phyloP scores from a whole-genome alignment of 1,140 invertebrate species.

The Pseudomyrmex concolor region DNA sequence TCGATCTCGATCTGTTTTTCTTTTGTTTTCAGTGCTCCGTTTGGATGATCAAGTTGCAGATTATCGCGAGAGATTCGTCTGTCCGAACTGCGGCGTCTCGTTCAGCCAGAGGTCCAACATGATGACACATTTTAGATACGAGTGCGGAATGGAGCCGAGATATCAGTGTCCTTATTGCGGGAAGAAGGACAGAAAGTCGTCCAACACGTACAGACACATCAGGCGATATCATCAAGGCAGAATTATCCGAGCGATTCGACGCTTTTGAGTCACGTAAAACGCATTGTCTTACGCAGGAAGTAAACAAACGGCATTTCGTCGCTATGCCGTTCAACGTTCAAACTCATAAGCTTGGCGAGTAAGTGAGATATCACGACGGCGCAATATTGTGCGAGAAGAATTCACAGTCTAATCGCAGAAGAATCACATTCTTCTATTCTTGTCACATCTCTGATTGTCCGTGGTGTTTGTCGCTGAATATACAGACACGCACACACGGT shows the following conservation, averaged over 20 bases:
- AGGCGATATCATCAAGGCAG: constrained; percentile 77
- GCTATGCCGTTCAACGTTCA: background rate
- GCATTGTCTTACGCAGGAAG: background rate
- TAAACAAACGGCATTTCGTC: constrained; percentile 27
- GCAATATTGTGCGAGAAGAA: background rate
- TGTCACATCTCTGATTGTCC: background rate
- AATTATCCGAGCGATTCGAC: constrained; percentile 65
- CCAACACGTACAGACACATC: constrained; percentile 79
- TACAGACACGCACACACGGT: background rate
- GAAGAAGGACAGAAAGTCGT: constrained; percentile 75
- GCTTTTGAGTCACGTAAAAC: constrained; percentile 70
- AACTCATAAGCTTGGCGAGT: background rate
- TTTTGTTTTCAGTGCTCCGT: constrained; percentile 65
- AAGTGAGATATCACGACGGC: too few species aligned
- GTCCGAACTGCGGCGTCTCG: constrained; percentile 67
- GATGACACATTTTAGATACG: constrained; percentile 76
- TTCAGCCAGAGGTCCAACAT: constrained; percentile 73
- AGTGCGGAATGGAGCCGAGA: constrained; percentile 84
- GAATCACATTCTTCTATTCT: background rate
- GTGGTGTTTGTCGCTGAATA: background rate
- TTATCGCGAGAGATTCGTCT: constrained; percentile 56
- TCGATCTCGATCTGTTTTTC: constrained; percentile 49
- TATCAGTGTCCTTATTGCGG: constrained; percentile 83
- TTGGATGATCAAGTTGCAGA: too few species aligned
- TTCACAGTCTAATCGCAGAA: background rate